Base-by-base conservation (phyloP, 2,888 invertebrate genomes). In the Eupeodes luniger region DNA sequence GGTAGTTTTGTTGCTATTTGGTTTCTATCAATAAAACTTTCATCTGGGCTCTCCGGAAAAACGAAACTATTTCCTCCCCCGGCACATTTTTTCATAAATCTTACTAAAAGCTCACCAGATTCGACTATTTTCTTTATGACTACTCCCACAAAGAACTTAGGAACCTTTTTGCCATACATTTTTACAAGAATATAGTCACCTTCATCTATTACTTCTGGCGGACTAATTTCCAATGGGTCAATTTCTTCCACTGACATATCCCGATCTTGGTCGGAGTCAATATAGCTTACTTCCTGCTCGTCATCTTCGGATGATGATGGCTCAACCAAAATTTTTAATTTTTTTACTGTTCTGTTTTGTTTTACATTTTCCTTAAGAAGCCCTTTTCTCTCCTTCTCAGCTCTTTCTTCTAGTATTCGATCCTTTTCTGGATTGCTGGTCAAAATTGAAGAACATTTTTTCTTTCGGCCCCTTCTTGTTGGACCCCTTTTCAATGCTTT, bases 291-390 rank as follows among this genome's bases (percentile, higher is more conserved):
- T 69, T 55, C 16, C 59, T 59, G 34, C 12, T 59, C 59, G 34
- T 59, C 59, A 59, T 59, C 53, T 36, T 53, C 69, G 9, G 69
- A 53, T 14, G 53, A 51, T 34, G 59, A 59, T 59, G 59, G 59
- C 59, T 59, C 59, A 59, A 59, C 19, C 34, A 34, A 34, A 27
- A 57, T 57, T 27, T 59, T 59, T 34, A 59, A 11, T 59, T 19
- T 61, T 12, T 61, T 61, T 61, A 61, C 36, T 5, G n/a, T 51
- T 51, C n/a, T 51, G 19, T 19, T 19, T 19, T 19, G 19, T 19
- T 19, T 19, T 19, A 19, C 44, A 1, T 44, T 44, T 44, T 44
- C 44, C 3, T 9, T 44, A 44, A 6, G 44, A 2, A 44, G 44
- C 44, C 9, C 44, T 44, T 44, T 44, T 9, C 9, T 44, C 44